Base-by-base conservation (phyloP, 2,888 invertebrate species). In the Lasioglossum calceatum region DNA sequence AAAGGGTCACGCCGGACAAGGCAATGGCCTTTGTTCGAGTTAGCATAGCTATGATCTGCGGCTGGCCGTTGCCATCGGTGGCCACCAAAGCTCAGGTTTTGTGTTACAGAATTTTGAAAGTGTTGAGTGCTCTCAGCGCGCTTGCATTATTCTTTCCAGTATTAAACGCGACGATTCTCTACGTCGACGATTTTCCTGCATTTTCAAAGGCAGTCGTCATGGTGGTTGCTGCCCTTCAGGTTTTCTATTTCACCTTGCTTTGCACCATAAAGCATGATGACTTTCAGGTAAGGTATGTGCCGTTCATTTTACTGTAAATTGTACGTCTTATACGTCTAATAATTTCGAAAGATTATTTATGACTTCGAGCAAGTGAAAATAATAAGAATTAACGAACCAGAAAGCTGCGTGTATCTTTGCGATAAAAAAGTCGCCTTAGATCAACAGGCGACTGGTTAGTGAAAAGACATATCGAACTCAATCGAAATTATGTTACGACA, bases 31-130 rank as follows among this genome's bases (percentile, higher is more conserved):
- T 90, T 50, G 88, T 84, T 8, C 87, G 87, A 73, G 14, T 81
- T 23, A 88, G 85, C 73, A 79, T 87, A 3, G n/a, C 44, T 19
- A 16, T 90, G 19, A 77, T 76, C 0, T 79, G 82, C 4, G 77
- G 73, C 1, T 91, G 91, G 91, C 91, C 91, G 32, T 87, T 86
- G 5, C 23, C 90, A 16, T 23, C n/a, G 12, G 19, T 16, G 7
- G 80, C 82, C 2, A 75, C 50, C 4, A 84, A 73, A 61, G 67
- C 77, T 44, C 42, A 73, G 32, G 12, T 82, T 1, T 4, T 77
- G 32, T 16, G 42, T 47, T 71, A 36, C n/a, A 81, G 58, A n/a
- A 36, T 78, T 10, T 7, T 12, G 0, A 44, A 81, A 71, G 75
- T 8, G 19, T 16, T 23, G 0, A 10, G n/a, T 85, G 1, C 54